Evolutionary conservation across 2,113 vertebrate species (phyloP), one percentile per base, ranked within the genome.

Genomic region (Ginglymostoma cirratum): DNA sequence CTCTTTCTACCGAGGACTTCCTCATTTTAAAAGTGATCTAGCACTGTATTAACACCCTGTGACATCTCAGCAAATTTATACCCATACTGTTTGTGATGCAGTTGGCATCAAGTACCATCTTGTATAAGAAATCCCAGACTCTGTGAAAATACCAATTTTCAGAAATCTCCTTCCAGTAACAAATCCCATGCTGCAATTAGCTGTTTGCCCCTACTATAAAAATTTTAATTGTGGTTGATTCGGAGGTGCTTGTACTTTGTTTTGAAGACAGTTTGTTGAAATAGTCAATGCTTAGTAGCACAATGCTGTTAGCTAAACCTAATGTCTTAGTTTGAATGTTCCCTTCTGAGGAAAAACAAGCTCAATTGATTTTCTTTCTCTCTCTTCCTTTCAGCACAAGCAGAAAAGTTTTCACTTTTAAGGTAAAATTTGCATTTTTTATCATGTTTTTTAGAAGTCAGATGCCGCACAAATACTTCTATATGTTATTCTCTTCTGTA

Each of bases 381-480:
- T 92, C 55, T 92, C 34, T 89, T 4, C 34, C 27, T 93, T 93
- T 38, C 24, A 93, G 89, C 89, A 66, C 89, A 93, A 93, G 55
- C 34, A 93, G 66, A 93, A 38, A 93, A 93, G 61, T 93, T 93
- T 65, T 93, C 89, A 93, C 89, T 93, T 66, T 23, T 42, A 66
- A 93, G 89, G 89, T 93, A 93, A 93, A 93, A 66, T 42, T 83
- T 66, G 6, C 2, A 38, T 38, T 21, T 83, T 45, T 83, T 83
- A 83, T 23, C 5, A 83, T 5, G 0, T n/a, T 93, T 66, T 66
- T 93, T 38, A 19, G 15, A 38, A 92, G 15, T 92, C 55, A 34
- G 14, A 6, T n/a, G 30, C 19, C 7, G 12, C n/a, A 67, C 23
- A 34, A 3, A 2, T 10, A n/a, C 0, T 66, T 66, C 3, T 34